Evolutionary conservation across 2,113 vertebrate genomes (phyloP).

Genomic region (Macquaria australasica): DNA sequence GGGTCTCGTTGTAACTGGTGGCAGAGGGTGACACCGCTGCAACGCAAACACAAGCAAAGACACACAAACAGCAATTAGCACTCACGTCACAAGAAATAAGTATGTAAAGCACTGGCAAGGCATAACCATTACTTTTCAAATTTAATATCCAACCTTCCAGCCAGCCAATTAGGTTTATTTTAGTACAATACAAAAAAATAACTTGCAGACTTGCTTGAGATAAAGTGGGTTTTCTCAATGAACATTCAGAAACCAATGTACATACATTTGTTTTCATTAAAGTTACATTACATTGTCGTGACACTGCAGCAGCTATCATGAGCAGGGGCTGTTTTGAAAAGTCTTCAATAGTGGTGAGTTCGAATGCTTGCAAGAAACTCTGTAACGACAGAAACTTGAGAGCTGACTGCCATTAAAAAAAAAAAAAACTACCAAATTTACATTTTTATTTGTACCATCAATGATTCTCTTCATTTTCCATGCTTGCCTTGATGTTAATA

Average conservation of each 20-base stretch:
- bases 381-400: background rate
- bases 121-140: background rate
- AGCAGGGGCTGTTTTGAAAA: background rate
- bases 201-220: background rate
- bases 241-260: background rate
- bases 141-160: background rate
- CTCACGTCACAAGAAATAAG: background rate
- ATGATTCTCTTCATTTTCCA: background rate
- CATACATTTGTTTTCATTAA: background rate
- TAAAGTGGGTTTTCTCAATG: background rate
- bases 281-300: background rate
- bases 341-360: background rate
- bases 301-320: background rate
- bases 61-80: conserved; percentile 12
- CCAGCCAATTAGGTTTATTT: background rate
- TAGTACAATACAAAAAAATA: background rate
- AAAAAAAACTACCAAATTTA: background rate
- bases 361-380: background rate
- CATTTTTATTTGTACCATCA: background rate
- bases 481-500: background rate
- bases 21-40: conserved; percentile 95
- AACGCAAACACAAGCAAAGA: conserved; percentile 36
- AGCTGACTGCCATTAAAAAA: background rate
- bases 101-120: background rate
- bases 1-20: conserved; percentile 94